phyloP scores from a whole-genome alignment of 2,888 invertebrate species.

The Drosophila meridionalis region DNA sequence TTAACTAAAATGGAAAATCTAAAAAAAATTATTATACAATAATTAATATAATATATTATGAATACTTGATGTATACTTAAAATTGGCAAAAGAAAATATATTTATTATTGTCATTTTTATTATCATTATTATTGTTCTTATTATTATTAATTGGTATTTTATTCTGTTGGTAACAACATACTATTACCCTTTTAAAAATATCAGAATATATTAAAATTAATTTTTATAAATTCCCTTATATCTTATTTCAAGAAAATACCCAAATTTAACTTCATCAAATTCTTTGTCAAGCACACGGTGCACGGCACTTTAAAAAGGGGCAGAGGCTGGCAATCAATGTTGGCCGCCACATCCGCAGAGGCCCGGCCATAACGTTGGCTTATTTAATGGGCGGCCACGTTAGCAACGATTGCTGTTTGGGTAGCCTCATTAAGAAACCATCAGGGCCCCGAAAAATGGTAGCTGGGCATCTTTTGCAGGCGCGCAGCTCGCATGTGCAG shows the following conservation, averaged over 20 bases:
- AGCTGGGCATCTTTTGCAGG: constrained; percentile 37
- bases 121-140: no score
- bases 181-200: no score
- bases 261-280: not conserved
- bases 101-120: no score
- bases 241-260: not conserved
- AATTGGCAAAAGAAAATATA: no score
- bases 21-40: no score
- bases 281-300: constrained; percentile 24
- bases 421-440: constrained; percentile 71
- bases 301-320: constrained; percentile 37
- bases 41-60: no score
- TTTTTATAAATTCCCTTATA: not conserved
- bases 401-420: constrained; percentile 48
- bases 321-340: constrained; percentile 23
- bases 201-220: not conserved
- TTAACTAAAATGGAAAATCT: no score
- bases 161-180: no score
- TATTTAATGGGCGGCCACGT: constrained; percentile 53
- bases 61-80: no score
- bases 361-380: constrained; percentile 33
- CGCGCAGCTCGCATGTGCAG: constrained; percentile 18
- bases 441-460: constrained; percentile 48
- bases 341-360: constrained; percentile 6
- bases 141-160: no score